These are phyloP conservation scores for Choloepus didactylus DNA, from an alignment of 2,797 vertebrate species.

Conservation along the genomic window DNA sequence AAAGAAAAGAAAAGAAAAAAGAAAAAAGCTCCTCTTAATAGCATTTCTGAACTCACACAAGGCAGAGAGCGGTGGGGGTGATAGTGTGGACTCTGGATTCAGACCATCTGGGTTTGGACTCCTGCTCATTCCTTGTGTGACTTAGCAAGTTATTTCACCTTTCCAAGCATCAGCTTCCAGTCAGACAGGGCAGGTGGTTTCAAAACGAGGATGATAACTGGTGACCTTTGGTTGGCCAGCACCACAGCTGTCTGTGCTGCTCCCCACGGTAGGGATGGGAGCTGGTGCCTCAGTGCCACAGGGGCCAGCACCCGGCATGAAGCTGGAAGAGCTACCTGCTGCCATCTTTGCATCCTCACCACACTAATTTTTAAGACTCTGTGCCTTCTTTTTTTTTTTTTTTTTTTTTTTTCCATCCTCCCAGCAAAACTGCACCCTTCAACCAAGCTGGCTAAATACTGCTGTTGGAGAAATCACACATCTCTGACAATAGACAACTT, in stretches of 20 bases:
- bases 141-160: constrained; percentile 16
- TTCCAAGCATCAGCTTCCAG: constrained; percentile 50
- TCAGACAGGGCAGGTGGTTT: neutral
- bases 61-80: neutral
- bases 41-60: neutral
- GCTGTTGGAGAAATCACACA: neutral
- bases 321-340: too few relatives aligned
- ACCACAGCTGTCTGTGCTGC: too few relatives aligned
- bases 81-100: neutral
- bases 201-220: too few relatives aligned
- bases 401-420: neutral
- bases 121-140: neutral
- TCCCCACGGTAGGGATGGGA: too few relatives aligned
- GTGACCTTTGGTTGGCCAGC: too few relatives aligned
- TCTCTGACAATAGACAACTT: neutral
- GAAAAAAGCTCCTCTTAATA: neutral
- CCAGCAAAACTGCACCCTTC: neutral
- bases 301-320: too few relatives aligned
- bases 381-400: neutral
- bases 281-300: too few relatives aligned
- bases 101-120: constrained; percentile 10
- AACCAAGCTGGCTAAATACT: neutral
- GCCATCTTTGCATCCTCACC: too few relatives aligned
- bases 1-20: neutral
- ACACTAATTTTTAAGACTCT: neutral